Conservation (phyloP, 2,797 vertebrate genomes). For the Anguilla pacifica region DNA sequence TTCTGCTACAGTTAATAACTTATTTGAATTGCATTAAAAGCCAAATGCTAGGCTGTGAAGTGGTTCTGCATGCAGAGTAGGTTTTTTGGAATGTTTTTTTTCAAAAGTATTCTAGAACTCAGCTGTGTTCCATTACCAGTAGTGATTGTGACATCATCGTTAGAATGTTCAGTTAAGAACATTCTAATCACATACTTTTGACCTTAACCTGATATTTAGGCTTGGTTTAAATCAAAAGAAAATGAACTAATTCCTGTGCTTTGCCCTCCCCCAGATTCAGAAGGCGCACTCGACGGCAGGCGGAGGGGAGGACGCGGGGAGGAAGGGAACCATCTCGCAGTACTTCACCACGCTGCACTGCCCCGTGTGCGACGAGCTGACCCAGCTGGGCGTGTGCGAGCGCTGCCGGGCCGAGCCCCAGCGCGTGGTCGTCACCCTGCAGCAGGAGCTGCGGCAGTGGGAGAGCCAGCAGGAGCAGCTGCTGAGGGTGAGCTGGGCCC, state of each 20-base stretch:
- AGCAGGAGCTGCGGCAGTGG: constrained; percentile 86
- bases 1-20: background rate
- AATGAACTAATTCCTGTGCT: background rate
- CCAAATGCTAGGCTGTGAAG: background rate
- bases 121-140: no score
- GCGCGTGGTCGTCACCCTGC: constrained; percentile 84
- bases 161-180: no score
- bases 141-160: no score
- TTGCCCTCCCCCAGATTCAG: constrained; percentile 74
- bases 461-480: constrained; percentile 89
- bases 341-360: constrained; percentile 97
- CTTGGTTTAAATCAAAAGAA: no score
- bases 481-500: constrained; percentile 77
- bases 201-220: no score
- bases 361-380: constrained; percentile 93
- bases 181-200: no score
- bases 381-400: constrained; percentile 89
- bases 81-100: background rate
- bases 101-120: no score
- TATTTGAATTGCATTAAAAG: background rate
- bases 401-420: constrained; percentile 88
- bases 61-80: background rate
- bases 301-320: constrained; percentile 68
- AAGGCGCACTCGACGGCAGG: constrained; percentile 73
- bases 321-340: constrained; percentile 94